These are phyloP conservation scores for Tamandua tetradactyla DNA, from an alignment of 2,797 vertebrate genomes.

Conservation along the genomic window DNA sequence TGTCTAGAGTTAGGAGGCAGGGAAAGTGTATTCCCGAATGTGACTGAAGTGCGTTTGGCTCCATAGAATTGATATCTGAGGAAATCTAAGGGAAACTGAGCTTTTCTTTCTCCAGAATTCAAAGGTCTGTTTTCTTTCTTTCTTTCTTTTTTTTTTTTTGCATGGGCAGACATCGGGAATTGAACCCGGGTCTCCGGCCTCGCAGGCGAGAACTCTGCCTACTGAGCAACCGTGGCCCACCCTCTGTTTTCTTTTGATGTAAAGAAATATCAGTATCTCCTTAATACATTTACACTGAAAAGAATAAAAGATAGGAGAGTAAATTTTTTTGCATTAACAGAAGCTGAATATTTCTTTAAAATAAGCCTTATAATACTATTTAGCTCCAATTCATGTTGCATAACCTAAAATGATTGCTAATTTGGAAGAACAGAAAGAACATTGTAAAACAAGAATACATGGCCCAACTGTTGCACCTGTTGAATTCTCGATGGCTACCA, in stretches of 20 bases:
- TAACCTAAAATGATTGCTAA: background rate
- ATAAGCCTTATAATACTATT: background rate
- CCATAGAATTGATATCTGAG: background rate
- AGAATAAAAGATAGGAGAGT: background rate
- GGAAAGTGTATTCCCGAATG: background rate
- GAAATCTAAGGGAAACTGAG: background rate
- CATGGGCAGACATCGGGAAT: no score
- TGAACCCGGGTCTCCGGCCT: no score
- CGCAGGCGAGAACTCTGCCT: no score
- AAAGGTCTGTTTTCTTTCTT: background rate
- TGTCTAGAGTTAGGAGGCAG: background rate
- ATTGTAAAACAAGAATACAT: background rate
- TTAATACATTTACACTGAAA: background rate
- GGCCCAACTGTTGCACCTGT: conserved; percentile 3
- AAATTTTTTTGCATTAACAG: background rate
- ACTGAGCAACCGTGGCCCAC: no score
- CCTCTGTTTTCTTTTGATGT: background rate
- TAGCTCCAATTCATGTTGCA: background rate
- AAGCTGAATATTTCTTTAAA: conserved; percentile 20
- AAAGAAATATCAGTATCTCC: background rate
- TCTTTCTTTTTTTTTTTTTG: no score
- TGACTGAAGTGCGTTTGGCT: background rate
- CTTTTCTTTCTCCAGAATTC: background rate
- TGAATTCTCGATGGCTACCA: background rate
- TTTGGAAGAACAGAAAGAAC: background rate